Evolutionary conservation across 2,888 invertebrate species (phyloP).

Genomic region (Limnephilus lunatus): DNA sequence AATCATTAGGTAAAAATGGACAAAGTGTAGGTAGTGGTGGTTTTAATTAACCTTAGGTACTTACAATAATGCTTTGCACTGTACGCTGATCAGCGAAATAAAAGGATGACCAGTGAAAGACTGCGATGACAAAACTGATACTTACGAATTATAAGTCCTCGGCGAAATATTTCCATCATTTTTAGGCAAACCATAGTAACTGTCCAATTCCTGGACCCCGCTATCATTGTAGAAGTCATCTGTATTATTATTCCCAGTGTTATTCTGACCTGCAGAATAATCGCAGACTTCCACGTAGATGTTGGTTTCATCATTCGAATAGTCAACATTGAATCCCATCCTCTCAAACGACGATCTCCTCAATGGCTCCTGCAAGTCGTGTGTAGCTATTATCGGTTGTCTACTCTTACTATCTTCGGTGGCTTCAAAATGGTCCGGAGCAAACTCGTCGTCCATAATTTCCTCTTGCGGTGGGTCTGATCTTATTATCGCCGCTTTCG

Average conservation of each 20-base stretch:
- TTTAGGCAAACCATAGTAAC: conserved; percentile 40
- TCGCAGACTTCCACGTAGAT: conserved; percentile 49
- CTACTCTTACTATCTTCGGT: conserved; percentile 8
- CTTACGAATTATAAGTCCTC: conserved; percentile 53
- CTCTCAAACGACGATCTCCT: neutral
- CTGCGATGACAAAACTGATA: neutral
- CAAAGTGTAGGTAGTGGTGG: no score
- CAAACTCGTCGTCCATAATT: neutral
- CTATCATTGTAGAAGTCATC: conserved; percentile 52
- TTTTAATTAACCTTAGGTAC: no score
- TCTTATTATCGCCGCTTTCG: neutral
- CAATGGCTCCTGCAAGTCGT: neutral
- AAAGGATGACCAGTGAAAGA: neutral
- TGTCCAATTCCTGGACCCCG: conserved; percentile 50
- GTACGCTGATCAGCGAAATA: neutral
- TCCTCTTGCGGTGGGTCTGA: neutral
- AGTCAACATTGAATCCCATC: conserved; percentile 30
- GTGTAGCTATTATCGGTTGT: neutral
- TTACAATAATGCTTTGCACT: no score
- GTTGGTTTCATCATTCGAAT: conserved; percentile 2
- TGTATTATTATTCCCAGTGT: neutral
- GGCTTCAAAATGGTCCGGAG: neutral
- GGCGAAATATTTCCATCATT: conserved; percentile 48
- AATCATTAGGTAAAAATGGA: no score
- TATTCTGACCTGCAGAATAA: conserved; percentile 37